Base-by-base conservation (phyloP, 1,140 invertebrate species). In the Hydropsyche tenuis region DNA sequence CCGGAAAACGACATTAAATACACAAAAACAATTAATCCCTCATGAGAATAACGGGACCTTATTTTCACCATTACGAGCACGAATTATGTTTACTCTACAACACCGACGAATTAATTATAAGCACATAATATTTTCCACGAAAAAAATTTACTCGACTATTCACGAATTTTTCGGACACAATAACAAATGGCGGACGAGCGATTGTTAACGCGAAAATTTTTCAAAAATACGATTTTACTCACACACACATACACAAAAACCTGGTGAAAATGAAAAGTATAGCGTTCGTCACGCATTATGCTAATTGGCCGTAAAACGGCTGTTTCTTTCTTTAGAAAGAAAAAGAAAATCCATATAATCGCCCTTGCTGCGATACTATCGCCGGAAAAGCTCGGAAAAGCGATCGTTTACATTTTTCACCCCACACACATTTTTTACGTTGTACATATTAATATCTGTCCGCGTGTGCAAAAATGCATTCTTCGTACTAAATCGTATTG, bases 241-340 rank as follows among this genome's bases (percentile, higher is more conserved):
- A 37, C 30, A 37, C 30, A 37, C 9, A 37, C 9, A 37, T 37
- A 37, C 9, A 37, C 3, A 37, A 37, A 37, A 37, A 37, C 30
- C 30, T 37, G 3, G 3, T 37, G 30, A 4, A 37, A 37, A 3
- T 9, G 30, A 9, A 37, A 37, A 37, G 30, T 9, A 60, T 60
- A 22, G 14, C 56, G 22, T 60, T 27, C 23, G 56, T 60, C 56
- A 60, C 56, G 56, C 56, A 60, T 27, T 60, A 60, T 60, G 56
- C 22, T 60, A 60, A 60, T 60, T 60, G 56, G 2, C 23, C 56
- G 22, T 60, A 22, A 25, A 60, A 60, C 22, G 4, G 12, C 12
- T 20, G 22, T 7, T 60, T 25, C n/a, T 23, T 56, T 23, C 51
- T 12, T 12, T 22, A 23, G 20, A 22, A 3, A 60, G 18, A 60